Conservation (phyloP, 2,113 vertebrate species). For the Cinclus mexicanus region DNA sequence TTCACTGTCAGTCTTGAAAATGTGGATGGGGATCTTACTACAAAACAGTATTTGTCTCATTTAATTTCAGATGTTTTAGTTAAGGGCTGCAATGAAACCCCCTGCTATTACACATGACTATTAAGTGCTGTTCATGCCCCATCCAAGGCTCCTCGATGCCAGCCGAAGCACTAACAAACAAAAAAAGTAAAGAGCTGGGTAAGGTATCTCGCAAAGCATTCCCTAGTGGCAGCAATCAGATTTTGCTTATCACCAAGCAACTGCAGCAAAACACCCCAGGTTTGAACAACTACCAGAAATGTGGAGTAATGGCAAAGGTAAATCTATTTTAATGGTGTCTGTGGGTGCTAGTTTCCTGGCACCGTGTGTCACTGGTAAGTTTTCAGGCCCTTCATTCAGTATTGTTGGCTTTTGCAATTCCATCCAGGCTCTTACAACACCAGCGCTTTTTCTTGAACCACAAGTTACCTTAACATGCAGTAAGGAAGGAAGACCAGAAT, state of each 20-base stretch:
- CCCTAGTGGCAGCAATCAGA: background rate
- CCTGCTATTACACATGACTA: background rate
- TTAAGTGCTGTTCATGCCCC: background rate
- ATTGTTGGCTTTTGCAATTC: constrained; percentile 5
- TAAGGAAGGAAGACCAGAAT: background rate
- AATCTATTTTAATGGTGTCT: background rate
- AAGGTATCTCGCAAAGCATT: background rate
- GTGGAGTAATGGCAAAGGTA: background rate
- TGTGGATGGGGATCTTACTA: background rate
- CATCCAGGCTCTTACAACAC: background rate
- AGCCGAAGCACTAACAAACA: background rate
- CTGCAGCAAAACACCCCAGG: accelerated
- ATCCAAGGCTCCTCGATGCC: background rate
- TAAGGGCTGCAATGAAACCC: background rate
- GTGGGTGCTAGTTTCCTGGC: background rate
- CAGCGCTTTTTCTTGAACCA: constrained; percentile 28
- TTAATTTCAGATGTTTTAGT: background rate
- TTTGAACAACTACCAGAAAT: background rate
- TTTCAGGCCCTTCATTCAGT: background rate
- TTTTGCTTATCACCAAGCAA: background rate
- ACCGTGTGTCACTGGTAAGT: background rate
- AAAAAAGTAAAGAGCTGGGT: background rate
- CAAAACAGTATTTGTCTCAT: background rate
- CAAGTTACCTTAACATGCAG: background rate
- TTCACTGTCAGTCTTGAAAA: background rate